Evolutionary conservation across 1,140 invertebrate genomes (phyloP), one percentile per base, ranked within the genome.

Genomic region (Papilio helenus): DNA sequence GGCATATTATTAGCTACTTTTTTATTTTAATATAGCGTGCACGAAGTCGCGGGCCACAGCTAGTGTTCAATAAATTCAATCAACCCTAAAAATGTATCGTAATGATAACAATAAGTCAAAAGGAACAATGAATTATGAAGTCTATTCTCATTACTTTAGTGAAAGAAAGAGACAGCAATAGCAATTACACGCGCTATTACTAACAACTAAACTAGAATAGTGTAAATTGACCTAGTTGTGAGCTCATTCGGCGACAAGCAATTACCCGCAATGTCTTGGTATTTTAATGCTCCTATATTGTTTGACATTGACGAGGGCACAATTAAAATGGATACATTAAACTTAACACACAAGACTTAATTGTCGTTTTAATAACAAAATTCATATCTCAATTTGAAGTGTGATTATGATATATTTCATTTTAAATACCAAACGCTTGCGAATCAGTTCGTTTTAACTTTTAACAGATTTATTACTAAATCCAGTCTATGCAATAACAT

Each of bases 311-410:
- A 68, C 61, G 26, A 29, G 26, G 61, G 26, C 61, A 29, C 26
- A 68, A 68, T 68, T 68, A 68, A 34, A 68, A 68, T 68, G 26
- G 23, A 68, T 68, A 68, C 61, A 68, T 68, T 29, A 14, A 26
- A 68, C 61, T 12, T 68, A 29, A 68, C 23, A 65, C 55, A 29
- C 26, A 68, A 68, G 23, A 23, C 23, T 68, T 68, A 68, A 68
- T 29, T 68, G 26, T 68, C 61, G 12, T 68, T 68, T 68, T 68
- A 29, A 68, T 68, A 68, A 68, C 61, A 68, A 68, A 29, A 23
- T 61, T 61, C 26, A 68, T 68, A 9, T 8, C 23, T 16, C 20
- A 34, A 29, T 29, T 3, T 34, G 0, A 68, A 29, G 10, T 16
- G 14, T 29, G 26, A 68, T 34, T 29, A 68, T 18, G 26, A 29